Base-by-base conservation (phyloP, 2,113 vertebrate genomes). In the Archilochus colubris region DNA sequence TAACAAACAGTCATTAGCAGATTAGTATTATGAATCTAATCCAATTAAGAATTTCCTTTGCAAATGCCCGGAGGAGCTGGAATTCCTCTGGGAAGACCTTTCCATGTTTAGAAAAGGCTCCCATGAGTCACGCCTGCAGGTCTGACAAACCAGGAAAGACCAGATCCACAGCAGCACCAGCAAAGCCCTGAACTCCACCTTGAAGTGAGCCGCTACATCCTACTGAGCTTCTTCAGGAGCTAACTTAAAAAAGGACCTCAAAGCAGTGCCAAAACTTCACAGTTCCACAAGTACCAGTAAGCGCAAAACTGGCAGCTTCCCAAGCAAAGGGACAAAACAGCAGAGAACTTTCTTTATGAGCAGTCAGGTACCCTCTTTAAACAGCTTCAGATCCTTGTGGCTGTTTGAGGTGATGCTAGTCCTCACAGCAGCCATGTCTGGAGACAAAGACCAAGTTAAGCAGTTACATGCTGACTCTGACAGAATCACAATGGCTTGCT, bases 11-110 rank as follows among this genome's bases (percentile, higher is more conserved):
- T 86, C 78, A 92, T 96, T 96, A 96, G 88, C 72, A 85, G 91
- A 96, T 95, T 88, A 94, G 91, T 69, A 77, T 93, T 96, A 93
- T 54, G 90, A 96, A 96, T 93, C 82, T 95, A 96, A 97, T 96
- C 94, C 95, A 96, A 97, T 97, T 96, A 96, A 97, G 85, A 96
- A 88, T 82, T 95, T 95, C 88, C 92, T 93, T 92, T 92, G 91
- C 95, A 97, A 96, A 86, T 90, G 89, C 81, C 94, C 89, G 82
- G 46, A 97, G 94, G 92, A 93, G 87, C 75, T 48, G 92, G 87
- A 97, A 96, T 94, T 92, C 89, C 88, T 97, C 63, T 67, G 94
- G 93, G 93, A 97, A 93, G 89, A 87, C 74, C 64, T 96, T 96
- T 82, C 93, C 91, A 82, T 3, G 4, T 80, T 95, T 87, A 92